A percentile compares a stretch with the other conserved stretches of the same genome.
Evolutionary conservation across 2,797 vertebrate genomes (phyloP).

Genomic region (Enteromius afrohamiltoni): DNA sequence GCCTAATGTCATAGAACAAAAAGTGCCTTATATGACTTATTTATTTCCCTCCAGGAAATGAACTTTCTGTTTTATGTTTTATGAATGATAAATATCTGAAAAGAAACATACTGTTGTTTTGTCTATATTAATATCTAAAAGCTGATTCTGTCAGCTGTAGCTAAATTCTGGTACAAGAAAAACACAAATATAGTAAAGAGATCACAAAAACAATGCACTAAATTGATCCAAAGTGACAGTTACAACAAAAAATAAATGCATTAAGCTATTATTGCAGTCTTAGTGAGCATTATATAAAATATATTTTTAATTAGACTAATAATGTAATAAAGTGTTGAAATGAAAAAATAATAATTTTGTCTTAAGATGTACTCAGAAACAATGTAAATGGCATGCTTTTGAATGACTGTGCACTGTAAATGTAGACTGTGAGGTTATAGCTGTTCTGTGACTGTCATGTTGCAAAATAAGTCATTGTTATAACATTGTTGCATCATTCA

Average conservation of each 20-base stretch:
- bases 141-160: neutral
- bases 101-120: neutral
- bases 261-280: too few species aligned
- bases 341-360: neutral
- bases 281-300: too few species aligned
- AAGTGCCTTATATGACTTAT: neutral
- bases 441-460: neutral
- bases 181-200: neutral
- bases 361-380: too few species aligned
- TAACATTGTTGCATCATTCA: neutral
- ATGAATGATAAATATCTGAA: neutral
- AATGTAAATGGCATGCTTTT: neutral
- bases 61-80: neutral
- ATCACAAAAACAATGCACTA: neutral
- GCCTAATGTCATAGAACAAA: neutral
- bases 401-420: neutral
- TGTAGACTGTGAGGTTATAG: neutral
- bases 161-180: neutral
- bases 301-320: neutral
- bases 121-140: neutral
- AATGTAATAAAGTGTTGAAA: neutral
- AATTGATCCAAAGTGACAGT: too few species aligned
- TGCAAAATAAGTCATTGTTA: neutral
- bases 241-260: too few species aligned
- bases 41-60: neutral